A percentile compares a stretch with the other conserved stretches of the same genome.
phyloP scores from a whole-genome alignment of 2,888 invertebrate genomes.

The Ennomos quercinarius region DNA sequence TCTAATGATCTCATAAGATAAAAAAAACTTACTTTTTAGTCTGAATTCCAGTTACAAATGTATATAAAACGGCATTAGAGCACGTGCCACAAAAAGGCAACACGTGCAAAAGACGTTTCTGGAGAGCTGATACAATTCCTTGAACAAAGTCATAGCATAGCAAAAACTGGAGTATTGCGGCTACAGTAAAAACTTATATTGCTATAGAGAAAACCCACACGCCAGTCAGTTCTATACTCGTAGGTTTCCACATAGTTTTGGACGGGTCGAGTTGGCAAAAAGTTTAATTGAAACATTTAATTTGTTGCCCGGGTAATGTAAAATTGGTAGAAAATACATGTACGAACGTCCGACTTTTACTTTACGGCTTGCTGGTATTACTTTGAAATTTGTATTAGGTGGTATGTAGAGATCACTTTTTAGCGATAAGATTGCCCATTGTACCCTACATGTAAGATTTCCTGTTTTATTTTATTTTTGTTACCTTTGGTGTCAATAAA shows the following conservation, averaged over 20 bases:
- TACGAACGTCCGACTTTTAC: slow-evolving; percentile 13
- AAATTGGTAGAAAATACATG: slow-evolving; percentile 34
- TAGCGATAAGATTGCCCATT: too few relatives aligned
- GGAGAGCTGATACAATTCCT: slow-evolving; percentile 1
- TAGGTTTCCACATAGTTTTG: slow-evolving; percentile 8
- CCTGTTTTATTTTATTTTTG: too few relatives aligned
- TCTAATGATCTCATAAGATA: slow-evolving; percentile 32
- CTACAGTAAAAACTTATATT: slow-evolving; percentile 1
- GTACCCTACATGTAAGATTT: too few relatives aligned
- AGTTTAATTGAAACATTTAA: slow-evolving; percentile 71
- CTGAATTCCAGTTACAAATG: slow-evolving; percentile 3
- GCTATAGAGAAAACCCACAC: neutral
- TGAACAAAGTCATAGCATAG: slow-evolving; percentile 3
- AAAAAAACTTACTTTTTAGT: slow-evolving; percentile 31
- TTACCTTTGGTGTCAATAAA: too few relatives aligned
- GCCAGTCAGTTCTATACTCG: neutral
- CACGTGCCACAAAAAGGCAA: slow-evolving; percentile 10
- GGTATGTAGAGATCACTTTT: too few relatives aligned
- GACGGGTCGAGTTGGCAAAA: slow-evolving; percentile 52
- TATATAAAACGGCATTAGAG: neutral
- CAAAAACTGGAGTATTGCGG: neutral
- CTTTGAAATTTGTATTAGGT: slow-evolving; percentile 4
- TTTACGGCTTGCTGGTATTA: slow-evolving; percentile 7
- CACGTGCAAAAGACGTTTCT: neutral
- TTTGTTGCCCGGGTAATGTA: slow-evolving; percentile 37